Base-by-base conservation (phyloP, 2,888 invertebrate genomes). In the Drosophila algonquin region DNA sequence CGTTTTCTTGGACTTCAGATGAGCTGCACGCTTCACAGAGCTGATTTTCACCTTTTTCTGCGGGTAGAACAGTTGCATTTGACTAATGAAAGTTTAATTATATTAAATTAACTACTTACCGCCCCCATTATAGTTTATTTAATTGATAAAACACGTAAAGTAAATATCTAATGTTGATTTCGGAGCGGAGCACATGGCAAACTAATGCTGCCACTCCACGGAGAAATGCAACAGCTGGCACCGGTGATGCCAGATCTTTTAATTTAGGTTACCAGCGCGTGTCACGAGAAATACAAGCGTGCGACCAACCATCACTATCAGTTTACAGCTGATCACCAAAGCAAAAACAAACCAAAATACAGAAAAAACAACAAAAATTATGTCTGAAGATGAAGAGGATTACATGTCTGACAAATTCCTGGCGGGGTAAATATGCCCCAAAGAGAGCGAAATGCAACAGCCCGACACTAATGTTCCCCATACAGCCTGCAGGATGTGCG, bases 401-500 rank as follows among this genome's bases (percentile, higher is more conserved):
- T 95, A 95, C 76, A 95, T 95, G 95, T 95, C 95, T 0, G 95
- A 95, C 84, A 94, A 94, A 78, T 94, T 95, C 85, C 82, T 95
- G 62, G 89, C 92, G 40, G 92, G 94, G 94, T 94, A 93, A 91
- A 81, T 21, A 0, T 7, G 1, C 9, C 1, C 3, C 21, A 21
- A 6, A 35, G 27, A 16, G 3, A 24, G 4, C 5, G 4, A 5
- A 24, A 24, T 8, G 0, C 18, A 14, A 2, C 6, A 2, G 3
- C 4, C 0, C 8, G 6, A 27, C 4, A 0, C 1, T 12, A 1
- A 18, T 24, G 10, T 3, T 4, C 12, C 10, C 10, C 1, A 3
- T 1, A 10, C 10, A 84, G 83, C 1, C 12, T 89, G 4, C 77
- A 77, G 48, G 88, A 84, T 24, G 90, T 93, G 6, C 92, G 94